Base-by-base conservation (phyloP, 2,113 vertebrate genomes). In the Lucifuga dentata region DNA sequence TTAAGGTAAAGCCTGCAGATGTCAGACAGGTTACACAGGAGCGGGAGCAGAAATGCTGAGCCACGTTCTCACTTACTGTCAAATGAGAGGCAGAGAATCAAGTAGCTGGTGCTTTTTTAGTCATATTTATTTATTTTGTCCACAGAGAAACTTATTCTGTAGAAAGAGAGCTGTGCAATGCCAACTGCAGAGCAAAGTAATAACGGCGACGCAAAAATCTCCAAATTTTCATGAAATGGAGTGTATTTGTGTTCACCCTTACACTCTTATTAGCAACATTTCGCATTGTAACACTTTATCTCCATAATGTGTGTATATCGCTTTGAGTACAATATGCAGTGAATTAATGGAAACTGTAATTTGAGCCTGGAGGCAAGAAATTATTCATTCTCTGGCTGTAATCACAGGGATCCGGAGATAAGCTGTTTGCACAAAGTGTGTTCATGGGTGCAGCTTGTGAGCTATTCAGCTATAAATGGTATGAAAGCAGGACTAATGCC, bases 51-150 rank as follows among this genome's bases (percentile, higher is more conserved):
- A 9, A 16, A 40, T 17, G 33, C 36, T 2, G 20, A 24, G 59
- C 17, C 12, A 16, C 11, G 16, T 24, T 41, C 39, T 41, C 24
- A 12, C 20, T 43, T 13, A 16, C 56, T 40, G 62, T 67, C 12
- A 48, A 21, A 33, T 58, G 13, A 44, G 40, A 46, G 29, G 16
- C n/a, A 17, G 17, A 41, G 44, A 40, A 64, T 36, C 24, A 40
- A 11, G 39, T 63, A 41, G 19, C 35, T 63, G 11, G 3, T 69
- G 10, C 7, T 38, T 43, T 20, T 48, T 2, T 24, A 52, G 8
- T 24, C 16, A 6, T 26, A 50, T 73, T 69, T 70, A 58, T 83
- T 51, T 68, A 68, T 55, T 35, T 49, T 55, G 39, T 68, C 43
- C 65, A 45, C 19, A 45, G 26, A 36, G 29, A 39, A 16, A 26